Percentiles rank a stretch among this genome's conserved stretches.
Evolutionary conservation across 2,888 invertebrate species (phyloP).

Genomic region (Synanthedon vespiformis): DNA sequence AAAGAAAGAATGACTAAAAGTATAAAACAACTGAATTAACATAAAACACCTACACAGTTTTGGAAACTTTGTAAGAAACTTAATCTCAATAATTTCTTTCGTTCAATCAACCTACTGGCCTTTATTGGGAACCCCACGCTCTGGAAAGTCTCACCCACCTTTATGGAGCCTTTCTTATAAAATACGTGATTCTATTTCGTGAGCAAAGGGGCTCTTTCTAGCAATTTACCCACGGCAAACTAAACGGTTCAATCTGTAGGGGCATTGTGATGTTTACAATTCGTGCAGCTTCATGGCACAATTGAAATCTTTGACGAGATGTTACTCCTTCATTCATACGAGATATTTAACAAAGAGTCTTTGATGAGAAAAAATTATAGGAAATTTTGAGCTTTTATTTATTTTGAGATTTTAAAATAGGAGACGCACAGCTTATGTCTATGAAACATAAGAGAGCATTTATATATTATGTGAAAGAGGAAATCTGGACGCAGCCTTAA

Average conservation of each 20-base stretch:
- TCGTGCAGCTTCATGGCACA: constrained; percentile 22
- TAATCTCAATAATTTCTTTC: background rate
- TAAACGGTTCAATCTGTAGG: constrained; percentile 39
- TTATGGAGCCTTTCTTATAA: constrained; percentile 41
- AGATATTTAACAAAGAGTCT: too few species aligned
- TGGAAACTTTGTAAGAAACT: background rate
- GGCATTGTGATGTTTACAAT: constrained; percentile 31
- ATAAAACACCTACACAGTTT: background rate
- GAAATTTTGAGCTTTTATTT: too few species aligned
- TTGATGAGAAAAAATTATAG: too few species aligned
- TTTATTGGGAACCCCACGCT: background rate
- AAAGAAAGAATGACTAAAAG: too few species aligned
- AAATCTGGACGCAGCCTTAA: too few species aligned
- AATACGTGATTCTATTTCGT: constrained; percentile 56
- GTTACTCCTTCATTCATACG: too few species aligned
- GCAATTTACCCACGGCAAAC: constrained; percentile 41
- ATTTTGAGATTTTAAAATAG: too few species aligned
- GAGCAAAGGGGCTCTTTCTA: constrained; percentile 39
- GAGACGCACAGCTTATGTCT: too few species aligned
- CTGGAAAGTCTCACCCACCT: constrained; percentile 18
- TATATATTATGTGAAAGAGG: too few species aligned
- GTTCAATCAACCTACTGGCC: background rate
- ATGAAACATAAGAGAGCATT: too few species aligned
- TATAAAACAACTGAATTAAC: too few species aligned
- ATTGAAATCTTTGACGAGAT: background rate